Conservation (phyloP, 1,140 invertebrate genomes). For the Pristionchus pacificus region DNA sequence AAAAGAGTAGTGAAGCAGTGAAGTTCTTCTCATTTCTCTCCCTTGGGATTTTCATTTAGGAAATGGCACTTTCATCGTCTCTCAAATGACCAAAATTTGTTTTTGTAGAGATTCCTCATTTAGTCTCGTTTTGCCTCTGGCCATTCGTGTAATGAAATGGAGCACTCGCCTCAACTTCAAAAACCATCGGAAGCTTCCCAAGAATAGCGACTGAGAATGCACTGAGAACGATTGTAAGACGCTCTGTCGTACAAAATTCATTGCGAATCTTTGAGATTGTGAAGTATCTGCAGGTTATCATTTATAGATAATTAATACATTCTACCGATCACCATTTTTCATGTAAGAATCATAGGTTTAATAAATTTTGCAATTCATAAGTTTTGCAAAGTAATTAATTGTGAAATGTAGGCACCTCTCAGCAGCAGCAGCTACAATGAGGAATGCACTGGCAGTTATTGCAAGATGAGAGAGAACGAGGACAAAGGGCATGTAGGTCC, state of each 20-base stretch:
- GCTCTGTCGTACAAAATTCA: slow-evolving; percentile 37
- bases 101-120: too few relatives aligned
- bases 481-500: slow-evolving; percentile 7
- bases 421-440: slow-evolving; percentile 49
- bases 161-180: slow-evolving; percentile 47
- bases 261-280: slow-evolving; percentile 47
- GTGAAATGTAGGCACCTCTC: slow-evolving; percentile 32
- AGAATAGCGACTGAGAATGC: slow-evolving; percentile 41
- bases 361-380: not conserved
- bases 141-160: too few relatives aligned
- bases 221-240: slow-evolving; percentile 30
- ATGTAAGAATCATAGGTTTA: not conserved
- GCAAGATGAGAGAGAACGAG: slow-evolving; percentile 39
- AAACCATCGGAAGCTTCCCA: slow-evolving; percentile 48
- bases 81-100: too few relatives aligned
- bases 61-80: too few relatives aligned
- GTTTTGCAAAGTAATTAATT: slow-evolving; percentile 3
- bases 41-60: too few relatives aligned
- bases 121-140: too few relatives aligned
- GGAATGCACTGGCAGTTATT: slow-evolving; percentile 48
- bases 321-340: too few relatives aligned
- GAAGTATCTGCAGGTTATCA: slow-evolving; percentile 35
- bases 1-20: too few relatives aligned
- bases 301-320: too few relatives aligned
- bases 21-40: too few relatives aligned